Percentiles rank a stretch among this genome's conserved stretches.
These are phyloP conservation scores for Dryadula phaetusa DNA, from an alignment of 2,888 invertebrate genomes.

Conservation along the genomic window DNA sequence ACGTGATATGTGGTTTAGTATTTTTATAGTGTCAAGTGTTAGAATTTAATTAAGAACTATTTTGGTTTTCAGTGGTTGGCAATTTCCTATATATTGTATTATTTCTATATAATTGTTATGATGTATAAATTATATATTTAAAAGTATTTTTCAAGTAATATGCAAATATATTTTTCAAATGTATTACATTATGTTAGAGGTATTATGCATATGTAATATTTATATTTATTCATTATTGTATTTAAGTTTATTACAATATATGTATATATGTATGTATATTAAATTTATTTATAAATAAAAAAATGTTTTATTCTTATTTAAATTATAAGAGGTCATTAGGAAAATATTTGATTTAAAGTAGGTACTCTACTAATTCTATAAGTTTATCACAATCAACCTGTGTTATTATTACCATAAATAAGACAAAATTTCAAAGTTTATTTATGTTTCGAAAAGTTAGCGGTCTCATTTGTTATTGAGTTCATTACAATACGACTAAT, in stretches of 20 bases:
- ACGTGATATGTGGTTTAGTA: constrained; percentile 3
- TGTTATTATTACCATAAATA: constrained; percentile 37
- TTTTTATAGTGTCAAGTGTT: not conserved
- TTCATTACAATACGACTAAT: constrained; percentile 57
- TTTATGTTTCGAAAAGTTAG: constrained; percentile 54
- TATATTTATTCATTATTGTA: not conserved
- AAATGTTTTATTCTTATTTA: constrained; percentile 16
- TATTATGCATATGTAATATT: not conserved
- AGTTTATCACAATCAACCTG: not conserved
- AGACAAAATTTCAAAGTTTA: constrained; percentile 46
- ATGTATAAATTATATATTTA: not conserved
- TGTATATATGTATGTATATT: constrained; percentile 19
- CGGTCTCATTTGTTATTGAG: constrained; percentile 68
- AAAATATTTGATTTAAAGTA: not conserved
- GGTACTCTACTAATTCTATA: not conserved
- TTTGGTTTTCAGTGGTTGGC: constrained; percentile 12
- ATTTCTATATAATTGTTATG: not conserved
- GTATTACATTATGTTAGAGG: not conserved
- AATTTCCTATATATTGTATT: constrained; percentile 1
- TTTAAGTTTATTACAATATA: not conserved
- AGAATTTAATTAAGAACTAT: not conserved
- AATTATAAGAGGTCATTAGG: not conserved
- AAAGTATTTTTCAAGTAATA: too few relatives aligned
- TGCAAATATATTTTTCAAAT: too few relatives aligned
- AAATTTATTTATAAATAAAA: constrained; percentile 8